Evolutionary conservation across 2,888 invertebrate genomes (phyloP).

Genomic region (Drosophila anceps): DNA sequence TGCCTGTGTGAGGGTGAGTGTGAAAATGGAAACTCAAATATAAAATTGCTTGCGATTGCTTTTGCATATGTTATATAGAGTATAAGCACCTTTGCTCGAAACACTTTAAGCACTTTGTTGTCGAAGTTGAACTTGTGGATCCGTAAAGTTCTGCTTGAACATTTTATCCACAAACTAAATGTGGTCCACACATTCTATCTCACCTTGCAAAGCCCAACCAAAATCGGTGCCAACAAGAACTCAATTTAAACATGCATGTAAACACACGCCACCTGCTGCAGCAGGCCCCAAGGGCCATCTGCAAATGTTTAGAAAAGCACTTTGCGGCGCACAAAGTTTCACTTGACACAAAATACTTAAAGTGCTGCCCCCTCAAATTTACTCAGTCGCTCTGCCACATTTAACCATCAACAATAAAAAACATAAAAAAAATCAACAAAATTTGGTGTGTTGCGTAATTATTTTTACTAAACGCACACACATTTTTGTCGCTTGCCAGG

Average conservation of each 20-base stretch:
- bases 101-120: conserved; percentile 1
- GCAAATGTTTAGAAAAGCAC: conserved; percentile 60
- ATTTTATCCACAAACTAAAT: conserved; percentile 31
- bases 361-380: conserved; percentile 7
- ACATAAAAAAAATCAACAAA: background rate
- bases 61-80: conserved; percentile 42
- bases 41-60: conserved; percentile 43
- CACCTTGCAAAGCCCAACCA: background rate
- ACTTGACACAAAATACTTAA: conserved; percentile 52
- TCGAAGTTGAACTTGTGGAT: background rate
- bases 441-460: conserved; percentile 64
- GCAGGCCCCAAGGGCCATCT: conserved; percentile 40
- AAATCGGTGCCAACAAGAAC: conserved; percentile 12
- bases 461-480: conserved; percentile 65
- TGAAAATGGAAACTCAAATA: conserved; percentile 57
- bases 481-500: conserved; percentile 68
- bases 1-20: background rate
- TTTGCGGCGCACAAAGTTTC: conserved; percentile 59
- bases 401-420: conserved; percentile 2
- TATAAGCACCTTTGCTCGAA: conserved; percentile 31
- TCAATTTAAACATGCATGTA: conserved; percentile 31
- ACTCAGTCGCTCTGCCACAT: conserved; percentile 8
- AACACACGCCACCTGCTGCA: conserved; percentile 40
- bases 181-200: conserved; percentile 24
- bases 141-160: conserved; percentile 15